phyloP scores from a whole-genome alignment of 2,113 vertebrate genomes.

The Thermophis baileyi region DNA sequence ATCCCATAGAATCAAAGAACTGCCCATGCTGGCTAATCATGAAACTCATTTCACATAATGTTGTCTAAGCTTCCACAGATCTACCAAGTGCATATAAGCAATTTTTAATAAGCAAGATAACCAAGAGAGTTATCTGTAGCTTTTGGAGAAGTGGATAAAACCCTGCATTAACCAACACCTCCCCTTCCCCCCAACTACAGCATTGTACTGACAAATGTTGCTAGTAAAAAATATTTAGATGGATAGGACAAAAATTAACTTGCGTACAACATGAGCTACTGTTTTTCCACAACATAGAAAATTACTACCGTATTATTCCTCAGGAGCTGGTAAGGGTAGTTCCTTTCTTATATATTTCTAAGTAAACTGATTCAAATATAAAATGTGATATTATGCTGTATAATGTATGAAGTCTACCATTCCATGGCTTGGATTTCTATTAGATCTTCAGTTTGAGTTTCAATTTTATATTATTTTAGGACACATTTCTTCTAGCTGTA shows the following conservation, averaged over 20 bases:
- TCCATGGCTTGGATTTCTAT: not conserved
- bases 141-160: constrained; percentile 12
- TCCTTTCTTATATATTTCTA: not conserved
- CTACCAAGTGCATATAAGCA: not conserved
- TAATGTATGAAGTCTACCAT: not conserved
- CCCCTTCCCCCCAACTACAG: not conserved
- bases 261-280: not conserved
- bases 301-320: not conserved
- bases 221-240: fast-evolving
- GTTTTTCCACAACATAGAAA: not conserved
- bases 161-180: not conserved
- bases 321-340: not conserved
- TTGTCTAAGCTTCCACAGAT: not conserved
- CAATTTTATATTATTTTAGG: not conserved
- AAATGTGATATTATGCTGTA: not conserved
- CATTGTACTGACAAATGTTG: not conserved
- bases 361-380: not conserved
- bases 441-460: not conserved
- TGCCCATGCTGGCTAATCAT: not conserved
- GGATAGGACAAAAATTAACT: not conserved
- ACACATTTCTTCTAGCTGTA: not conserved
- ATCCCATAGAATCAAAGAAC: not conserved
- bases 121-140: not conserved
- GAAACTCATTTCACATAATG: not conserved
- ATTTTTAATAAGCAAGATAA: not conserved